These are phyloP conservation scores for Scophthalmus maximus DNA, from an alignment of 2,113 vertebrate species.

Conservation along the genomic window DNA sequence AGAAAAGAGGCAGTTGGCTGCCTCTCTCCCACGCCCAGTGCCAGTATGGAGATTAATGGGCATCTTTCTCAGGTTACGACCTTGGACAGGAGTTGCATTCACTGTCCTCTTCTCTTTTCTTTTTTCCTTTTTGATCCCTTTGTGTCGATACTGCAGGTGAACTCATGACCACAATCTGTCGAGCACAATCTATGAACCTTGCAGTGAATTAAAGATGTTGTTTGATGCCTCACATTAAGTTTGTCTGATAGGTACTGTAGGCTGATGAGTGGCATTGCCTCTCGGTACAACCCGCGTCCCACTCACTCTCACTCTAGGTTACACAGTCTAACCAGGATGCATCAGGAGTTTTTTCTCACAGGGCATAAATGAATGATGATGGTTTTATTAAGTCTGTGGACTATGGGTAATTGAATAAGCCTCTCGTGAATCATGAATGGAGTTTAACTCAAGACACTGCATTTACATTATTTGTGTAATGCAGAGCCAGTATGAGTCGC, in stretches of 20 bases:
- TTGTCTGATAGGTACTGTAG: constrained; percentile 4
- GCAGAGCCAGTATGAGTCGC: constrained; percentile 36
- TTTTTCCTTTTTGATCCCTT: neutral
- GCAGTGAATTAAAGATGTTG: neutral
- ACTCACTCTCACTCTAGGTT: neutral
- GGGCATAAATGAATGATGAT: constrained; percentile 20
- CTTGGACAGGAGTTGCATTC: neutral
- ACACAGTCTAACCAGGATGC: constrained; percentile 1
- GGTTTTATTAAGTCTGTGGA: constrained; percentile 43
- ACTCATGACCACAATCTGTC: constrained; percentile 11
- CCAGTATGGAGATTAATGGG: constrained; percentile 18
- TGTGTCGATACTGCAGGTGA: neutral
- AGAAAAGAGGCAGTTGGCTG: neutral
- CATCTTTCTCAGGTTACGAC: neutral
- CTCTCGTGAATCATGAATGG: constrained; percentile 39
- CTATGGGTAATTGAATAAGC: constrained; percentile 43
- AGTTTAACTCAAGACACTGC: constrained; percentile 24
- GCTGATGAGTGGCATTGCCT: no score
- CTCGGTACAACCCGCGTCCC: no score
- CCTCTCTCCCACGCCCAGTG: neutral
- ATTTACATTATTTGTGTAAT: constrained; percentile 55
- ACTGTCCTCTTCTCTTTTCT: neutral
- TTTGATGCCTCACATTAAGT: neutral
- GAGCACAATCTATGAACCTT: constrained; percentile 2
- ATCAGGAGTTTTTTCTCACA: constrained; percentile 20